Base-by-base conservation (phyloP, 2,888 invertebrate species). In the Chrysodeixis includens region DNA sequence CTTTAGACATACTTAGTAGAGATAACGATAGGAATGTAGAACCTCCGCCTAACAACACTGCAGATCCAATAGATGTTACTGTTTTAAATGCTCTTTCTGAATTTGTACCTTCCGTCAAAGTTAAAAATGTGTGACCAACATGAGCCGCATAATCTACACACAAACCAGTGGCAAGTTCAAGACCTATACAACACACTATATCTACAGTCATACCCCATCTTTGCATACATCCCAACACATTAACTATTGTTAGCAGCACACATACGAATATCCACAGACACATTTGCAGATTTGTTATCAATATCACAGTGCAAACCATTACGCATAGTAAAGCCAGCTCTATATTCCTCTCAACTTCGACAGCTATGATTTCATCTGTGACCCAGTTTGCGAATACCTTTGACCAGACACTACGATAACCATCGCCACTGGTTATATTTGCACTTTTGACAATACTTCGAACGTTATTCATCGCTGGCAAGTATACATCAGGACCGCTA, bases 71-170 rank as follows among this genome's bases (percentile, higher is more conserved):
- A 56, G 97, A 96, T 0, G 96, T 95, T 0, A 98, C 96, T 0
- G 98, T 97, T 78, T 96, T 95, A 51, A 96, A 88, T 0, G 96
- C 95, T 72, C 97, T 93, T 16, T 96, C 95, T n/a, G 95, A 92
- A 52, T 93, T 93, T 32, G 93, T 86, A 0, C 96, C 96, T 51
- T 95, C 92, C 18, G 93, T 90, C 18, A 95, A 90, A 1, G 97
- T 97, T 80, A 98, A 95, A 88, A 98, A 98, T 3, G 97, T 97
- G 85, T 98, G 98, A 0, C 97, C 97, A 7, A 97, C 96, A 84
- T 97, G 97, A 2, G 97, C 97, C 0, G 98, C 97, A 82, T 98
- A 98, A 90, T 98, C 98, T 0, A 98, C 97, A 83, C 98, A 97
- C 58, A 98, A 93, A 57, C 98, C 98, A 69, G 98, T 97, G 3